Evolutionary conservation across 2,888 invertebrate genomes (phyloP), one percentile per base, ranked within the genome.

Genomic region (Cephonodes hylas): DNA sequence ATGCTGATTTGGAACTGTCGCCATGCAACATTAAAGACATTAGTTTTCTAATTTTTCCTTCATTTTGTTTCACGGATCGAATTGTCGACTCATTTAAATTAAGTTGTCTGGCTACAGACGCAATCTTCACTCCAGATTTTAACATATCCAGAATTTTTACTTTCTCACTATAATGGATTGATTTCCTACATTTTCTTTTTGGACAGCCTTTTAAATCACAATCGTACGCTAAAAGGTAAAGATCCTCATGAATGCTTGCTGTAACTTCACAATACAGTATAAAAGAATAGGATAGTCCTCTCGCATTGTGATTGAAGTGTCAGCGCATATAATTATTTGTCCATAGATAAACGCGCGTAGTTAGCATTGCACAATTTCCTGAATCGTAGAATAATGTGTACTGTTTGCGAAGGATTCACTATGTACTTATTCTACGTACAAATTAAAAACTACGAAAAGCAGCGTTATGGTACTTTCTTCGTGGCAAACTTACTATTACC

Each of bases 171-270:
- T 31, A 10, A 31, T 18, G 4, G 8, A 53, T 53, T 15, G 31
- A 4, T 53, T 53, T 53, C 10, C 53, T 31, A 27, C 18, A 3
- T n/a, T 31, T 27, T 31, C 18, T 31, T 53, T 53, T 53, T 5
- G 3, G 53, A 18, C 8, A 8, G 27, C 10, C 53, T 18, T 18
- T 59, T 44, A 44, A 31, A 25, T 44, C 8, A 58, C 25, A 58
- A 27, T 42, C 42, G 15, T 22, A 45, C 38, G 42, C 60, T 31
- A 59, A 42, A 59, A 42, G 25, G 31, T 38, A 61, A 42, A 57
- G 13, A 57, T 7, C 27, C 7, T 27, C 8, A 48, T 25, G 10
- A 15, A 27, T 48, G 25, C 23, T 15, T 27, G 27, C 46, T n/a
- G n/a, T 15, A 44, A 44, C 34, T n/a, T 44, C 2, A 22, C 18